phyloP scores from a whole-genome alignment of 1,140 invertebrate genomes.

The Euwallacea fornicatus region DNA sequence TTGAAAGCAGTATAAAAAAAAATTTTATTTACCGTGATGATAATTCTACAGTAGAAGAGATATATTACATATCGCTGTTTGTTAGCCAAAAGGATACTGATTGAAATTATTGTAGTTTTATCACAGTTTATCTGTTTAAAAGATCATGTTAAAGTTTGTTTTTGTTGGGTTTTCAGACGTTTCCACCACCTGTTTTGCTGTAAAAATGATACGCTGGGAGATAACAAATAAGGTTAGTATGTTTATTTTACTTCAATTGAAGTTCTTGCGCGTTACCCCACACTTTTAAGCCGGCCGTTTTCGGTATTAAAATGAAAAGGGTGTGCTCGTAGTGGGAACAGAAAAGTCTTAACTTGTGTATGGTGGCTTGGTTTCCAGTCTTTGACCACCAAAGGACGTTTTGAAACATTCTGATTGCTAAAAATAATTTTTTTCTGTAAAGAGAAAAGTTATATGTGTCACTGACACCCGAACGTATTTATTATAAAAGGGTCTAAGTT shows the following conservation, averaged over 20 bases:
- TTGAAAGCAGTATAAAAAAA: too few species aligned
- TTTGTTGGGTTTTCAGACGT: too few species aligned
- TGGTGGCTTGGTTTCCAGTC: conserved; percentile 35
- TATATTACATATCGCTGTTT: conserved; percentile 33
- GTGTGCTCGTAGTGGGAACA: conserved; percentile 46
- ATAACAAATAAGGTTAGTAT: too few species aligned
- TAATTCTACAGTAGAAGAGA: conserved; percentile 23
- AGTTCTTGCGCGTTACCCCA: conserved; percentile 35
- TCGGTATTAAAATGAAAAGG: conserved; percentile 34
- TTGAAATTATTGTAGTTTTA: not conserved
- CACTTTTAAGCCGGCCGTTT: conserved; percentile 45
- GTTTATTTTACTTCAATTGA: too few species aligned
- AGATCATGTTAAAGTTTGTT: too few species aligned
- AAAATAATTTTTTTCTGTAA: too few species aligned
- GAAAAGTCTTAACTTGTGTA: conserved; percentile 44
- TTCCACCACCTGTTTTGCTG: too few species aligned
- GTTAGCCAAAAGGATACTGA: conserved; percentile 40
- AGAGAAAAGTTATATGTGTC: too few species aligned
- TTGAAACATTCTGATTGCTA: conserved; percentile 36
- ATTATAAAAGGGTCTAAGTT: not conserved
- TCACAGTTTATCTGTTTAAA: too few species aligned
- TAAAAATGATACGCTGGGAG: too few species aligned
- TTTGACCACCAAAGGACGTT: conserved; percentile 42
- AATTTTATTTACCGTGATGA: conserved; percentile 19
- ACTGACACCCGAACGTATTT: not conserved